A percentile compares a stretch with the other conserved stretches of the same genome.
phyloP scores from a whole-genome alignment of 2,113 vertebrate species.

The Fukomys damarensis region DNA sequence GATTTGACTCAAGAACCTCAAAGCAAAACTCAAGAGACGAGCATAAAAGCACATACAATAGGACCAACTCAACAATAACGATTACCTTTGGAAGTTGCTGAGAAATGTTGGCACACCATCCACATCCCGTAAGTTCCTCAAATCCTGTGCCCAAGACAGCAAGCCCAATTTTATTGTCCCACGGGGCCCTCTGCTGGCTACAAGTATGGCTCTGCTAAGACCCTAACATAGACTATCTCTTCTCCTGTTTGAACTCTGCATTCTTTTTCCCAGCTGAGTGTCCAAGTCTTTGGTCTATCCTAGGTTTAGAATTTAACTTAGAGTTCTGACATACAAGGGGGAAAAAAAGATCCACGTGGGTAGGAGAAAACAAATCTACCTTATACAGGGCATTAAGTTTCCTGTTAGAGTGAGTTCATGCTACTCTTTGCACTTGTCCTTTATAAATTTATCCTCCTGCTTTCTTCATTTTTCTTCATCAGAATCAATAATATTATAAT shows the following conservation, averaged over 20 bases:
- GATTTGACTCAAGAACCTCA: slow-evolving; percentile 10
- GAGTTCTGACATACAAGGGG: neutral
- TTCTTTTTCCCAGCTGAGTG: neutral
- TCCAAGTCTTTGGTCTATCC: neutral
- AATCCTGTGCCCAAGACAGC: neutral
- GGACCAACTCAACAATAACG: neutral
- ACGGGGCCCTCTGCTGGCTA: neutral
- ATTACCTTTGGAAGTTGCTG: neutral
- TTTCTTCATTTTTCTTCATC: neutral
- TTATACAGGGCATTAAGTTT: neutral
- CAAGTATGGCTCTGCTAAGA: neutral
- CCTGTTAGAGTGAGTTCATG: neutral
- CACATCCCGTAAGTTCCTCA: neutral
- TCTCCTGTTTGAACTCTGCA: neutral
- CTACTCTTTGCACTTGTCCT: neutral
- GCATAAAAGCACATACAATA: neutral
- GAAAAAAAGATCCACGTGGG: neutral
- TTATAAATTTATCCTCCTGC: neutral
- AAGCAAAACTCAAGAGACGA: slow-evolving; percentile 18
- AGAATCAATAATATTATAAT: neutral
- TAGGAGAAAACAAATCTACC: neutral
- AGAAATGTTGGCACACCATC: neutral
- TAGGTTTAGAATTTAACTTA: neutral
- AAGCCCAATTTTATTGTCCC: neutral
- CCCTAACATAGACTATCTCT: neutral